phyloP scores from a whole-genome alignment of 2,888 invertebrate species.

The Fissipunctia ypsillon region DNA sequence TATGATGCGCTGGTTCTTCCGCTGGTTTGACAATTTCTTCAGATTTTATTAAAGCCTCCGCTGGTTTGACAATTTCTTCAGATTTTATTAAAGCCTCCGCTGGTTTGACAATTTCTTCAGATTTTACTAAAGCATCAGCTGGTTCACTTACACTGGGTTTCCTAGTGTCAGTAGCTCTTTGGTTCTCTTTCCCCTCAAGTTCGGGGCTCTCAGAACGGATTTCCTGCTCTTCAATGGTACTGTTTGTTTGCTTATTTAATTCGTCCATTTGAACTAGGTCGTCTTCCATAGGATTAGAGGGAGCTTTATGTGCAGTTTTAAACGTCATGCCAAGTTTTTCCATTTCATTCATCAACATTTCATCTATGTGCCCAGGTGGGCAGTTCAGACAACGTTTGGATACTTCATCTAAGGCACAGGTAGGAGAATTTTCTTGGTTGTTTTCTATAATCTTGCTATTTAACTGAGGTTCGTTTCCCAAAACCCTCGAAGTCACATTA shows the following conservation, averaged over 20 bases:
- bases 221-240: neutral
- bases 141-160: neutral
- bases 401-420: slow-evolving; percentile 64
- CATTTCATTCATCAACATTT: slow-evolving; percentile 72
- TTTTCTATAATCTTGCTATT: neutral
- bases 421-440: neutral
- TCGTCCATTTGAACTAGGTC: neutral
- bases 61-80: neutral
- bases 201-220: neutral
- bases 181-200: neutral
- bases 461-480: slow-evolving; percentile 55
- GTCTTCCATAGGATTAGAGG: too few relatives aligned
- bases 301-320: neutral
- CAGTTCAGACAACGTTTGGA: slow-evolving; percentile 71
- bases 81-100: neutral
- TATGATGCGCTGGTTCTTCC: neutral
- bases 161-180: neutral
- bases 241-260: neutral
- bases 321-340: slow-evolving; percentile 53
- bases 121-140: neutral
- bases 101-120: neutral
- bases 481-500: slow-evolving; percentile 69
- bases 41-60: neutral
- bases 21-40: neutral
- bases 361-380: slow-evolving; percentile 69